Evolutionary conservation across 2,888 invertebrate genomes (phyloP), one percentile per base, ranked within the genome.

Genomic region (Horisme vitalbata): DNA sequence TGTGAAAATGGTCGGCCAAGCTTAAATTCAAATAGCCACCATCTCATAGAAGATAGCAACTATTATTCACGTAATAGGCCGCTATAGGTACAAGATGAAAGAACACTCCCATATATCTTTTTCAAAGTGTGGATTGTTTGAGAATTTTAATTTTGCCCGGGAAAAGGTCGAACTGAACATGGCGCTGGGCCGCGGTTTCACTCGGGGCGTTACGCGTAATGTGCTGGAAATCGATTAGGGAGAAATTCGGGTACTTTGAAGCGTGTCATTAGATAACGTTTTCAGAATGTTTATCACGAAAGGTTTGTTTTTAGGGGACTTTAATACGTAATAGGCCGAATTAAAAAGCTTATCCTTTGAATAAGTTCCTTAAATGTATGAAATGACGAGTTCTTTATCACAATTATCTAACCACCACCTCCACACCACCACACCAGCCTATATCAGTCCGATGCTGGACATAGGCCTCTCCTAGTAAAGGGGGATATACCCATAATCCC

Each of bases 41-140:
- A 18, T 6, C 18, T 4, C 18, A 18, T 18, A 18, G 18, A 18
- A 18, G n/a, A 23, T 23, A n/a, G 21, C 13, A 4, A 33, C 33
- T 8, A 23, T 10, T 11, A 27, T 23, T 23, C 44, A 49, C 46
- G 28, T 33, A 27, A 49, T 57, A 30, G 23, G 20, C 6, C 13
- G 18, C 71, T 71, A 58, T 62, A 61, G 56, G 79, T 79, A 83
- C 74, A 87, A 88, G 88, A 87, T 88, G 86, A 88, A 87, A 88
- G 85, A 86, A 82, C 68, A 75, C 79, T 79, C 80, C 67, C 76
- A 88, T 88, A 86, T 86, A 88, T 88, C 87, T 89, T 79, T 83
- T 88, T 84, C 85, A 83, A 86, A 85, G 83, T 83, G 83, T 64
- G 81, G 75, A 80, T 81, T 77, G 83, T 86, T 84, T 72, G 83